Conservation (phyloP, 2,797 vertebrate species). For the Eurystomus glaucurus region DNA sequence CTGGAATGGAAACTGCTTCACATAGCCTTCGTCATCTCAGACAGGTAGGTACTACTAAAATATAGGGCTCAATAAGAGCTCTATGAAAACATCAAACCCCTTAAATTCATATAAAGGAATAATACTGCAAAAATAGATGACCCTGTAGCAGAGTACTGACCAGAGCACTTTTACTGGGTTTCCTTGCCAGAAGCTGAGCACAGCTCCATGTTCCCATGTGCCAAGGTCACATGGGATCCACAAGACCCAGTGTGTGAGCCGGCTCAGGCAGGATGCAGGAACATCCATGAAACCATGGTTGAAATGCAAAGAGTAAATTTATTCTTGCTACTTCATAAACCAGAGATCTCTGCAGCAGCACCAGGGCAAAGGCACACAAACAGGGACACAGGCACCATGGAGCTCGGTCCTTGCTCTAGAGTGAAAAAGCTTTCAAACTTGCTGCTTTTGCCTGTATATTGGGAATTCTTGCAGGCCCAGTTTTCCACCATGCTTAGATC, state of each 20-base stretch:
- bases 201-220: not conserved
- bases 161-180: not conserved
- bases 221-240: not conserved
- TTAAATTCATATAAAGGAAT: rapidly evolving
- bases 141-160: not conserved
- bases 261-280: too few relatives aligned
- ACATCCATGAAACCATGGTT: too few relatives aligned
- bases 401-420: too few relatives aligned
- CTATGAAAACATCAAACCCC: not conserved
- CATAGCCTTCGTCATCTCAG: rapidly evolving
- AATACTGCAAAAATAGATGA: not conserved
- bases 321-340: too few relatives aligned
- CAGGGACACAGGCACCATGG: too few relatives aligned
- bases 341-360: too few relatives aligned
- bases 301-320: too few relatives aligned
- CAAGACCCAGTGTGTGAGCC: not conserved
- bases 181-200: not conserved
- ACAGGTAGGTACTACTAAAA: not conserved
- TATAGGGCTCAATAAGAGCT: not conserved
- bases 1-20: not conserved
- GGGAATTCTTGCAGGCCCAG: too few relatives aligned
- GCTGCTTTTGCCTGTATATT: too few relatives aligned
- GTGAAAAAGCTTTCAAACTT: too few relatives aligned
- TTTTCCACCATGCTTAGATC: too few relatives aligned
- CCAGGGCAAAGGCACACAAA: too few relatives aligned